These are phyloP conservation scores for Pecten maximus DNA, from an alignment of 2,888 invertebrate species.

Conservation along the genomic window DNA sequence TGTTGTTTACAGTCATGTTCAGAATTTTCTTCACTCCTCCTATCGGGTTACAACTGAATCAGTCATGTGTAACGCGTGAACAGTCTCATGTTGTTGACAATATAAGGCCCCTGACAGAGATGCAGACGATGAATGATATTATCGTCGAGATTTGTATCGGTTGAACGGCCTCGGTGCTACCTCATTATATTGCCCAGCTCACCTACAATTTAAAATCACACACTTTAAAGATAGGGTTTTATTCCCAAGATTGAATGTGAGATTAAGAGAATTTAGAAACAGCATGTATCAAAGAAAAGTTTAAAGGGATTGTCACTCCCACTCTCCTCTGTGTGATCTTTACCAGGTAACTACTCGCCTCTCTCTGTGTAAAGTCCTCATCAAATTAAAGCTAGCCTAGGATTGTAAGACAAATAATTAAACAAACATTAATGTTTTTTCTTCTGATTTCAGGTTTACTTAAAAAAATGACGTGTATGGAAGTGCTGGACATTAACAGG, in stretches of 20 bases:
- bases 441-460: background rate
- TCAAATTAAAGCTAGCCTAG: background rate
- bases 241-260: background rate
- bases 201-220: slow-evolving; percentile 2
- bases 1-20: background rate
- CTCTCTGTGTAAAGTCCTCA: background rate
- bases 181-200: background rate
- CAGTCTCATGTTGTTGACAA: slow-evolving; percentile 29
- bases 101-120: background rate
- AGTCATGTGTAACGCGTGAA: background rate
- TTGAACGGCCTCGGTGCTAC: background rate
- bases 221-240: background rate
- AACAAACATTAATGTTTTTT: background rate
- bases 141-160: background rate
- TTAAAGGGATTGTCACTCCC: slow-evolving; percentile 13
- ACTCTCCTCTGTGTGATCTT: background rate
- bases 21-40: background rate
- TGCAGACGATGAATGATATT: background rate
- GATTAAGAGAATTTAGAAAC: slow-evolving; percentile 4
- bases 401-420: background rate
- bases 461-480: background rate
- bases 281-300: background rate
- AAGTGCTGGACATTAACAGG: background rate
- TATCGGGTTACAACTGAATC: background rate
- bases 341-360: background rate